phyloP scores from a whole-genome alignment of 2,888 invertebrate species.

The Archaeoteleia sp. region DNA sequence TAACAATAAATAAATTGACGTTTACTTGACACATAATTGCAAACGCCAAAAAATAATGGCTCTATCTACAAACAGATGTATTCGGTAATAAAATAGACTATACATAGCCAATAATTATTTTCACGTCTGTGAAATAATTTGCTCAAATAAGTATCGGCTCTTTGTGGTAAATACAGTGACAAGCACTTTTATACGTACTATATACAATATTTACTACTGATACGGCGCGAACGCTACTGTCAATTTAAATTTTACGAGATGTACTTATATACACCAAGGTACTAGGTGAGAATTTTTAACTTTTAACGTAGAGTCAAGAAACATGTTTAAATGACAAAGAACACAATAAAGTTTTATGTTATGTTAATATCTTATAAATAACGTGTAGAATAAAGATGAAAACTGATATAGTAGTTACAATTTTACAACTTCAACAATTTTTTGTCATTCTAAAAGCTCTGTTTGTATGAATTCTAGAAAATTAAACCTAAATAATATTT shows the following conservation, averaged over 20 bases:
- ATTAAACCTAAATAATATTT: no score
- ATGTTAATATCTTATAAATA: no score
- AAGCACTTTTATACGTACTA: constrained; percentile 12
- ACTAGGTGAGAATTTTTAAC: constrained; percentile 30
- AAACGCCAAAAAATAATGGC: background rate
- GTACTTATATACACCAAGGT: constrained; percentile 33
- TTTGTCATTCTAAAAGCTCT: no score
- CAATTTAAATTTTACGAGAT: constrained; percentile 11
- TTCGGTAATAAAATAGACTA: background rate
- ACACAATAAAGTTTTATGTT: no score
- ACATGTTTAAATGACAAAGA: no score
- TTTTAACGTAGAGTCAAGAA: no score
- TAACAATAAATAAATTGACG: constrained; percentile 16
- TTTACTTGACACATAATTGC: background rate
- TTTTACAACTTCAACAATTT: no score
- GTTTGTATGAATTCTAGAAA: no score
- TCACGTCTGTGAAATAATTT: constrained; percentile 1
- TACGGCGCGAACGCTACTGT: constrained; percentile 10
- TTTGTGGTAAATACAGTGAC: constrained; percentile 14
- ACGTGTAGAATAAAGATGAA: no score
- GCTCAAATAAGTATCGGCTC: constrained; percentile 20
- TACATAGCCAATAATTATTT: constrained; percentile 10
- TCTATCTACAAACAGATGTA: constrained; percentile 3
- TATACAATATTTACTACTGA: constrained; percentile 21
- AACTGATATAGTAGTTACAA: no score